These are phyloP conservation scores for Pangasius djambal DNA, from an alignment of 2,797 vertebrate genomes.

Conservation along the genomic window DNA sequence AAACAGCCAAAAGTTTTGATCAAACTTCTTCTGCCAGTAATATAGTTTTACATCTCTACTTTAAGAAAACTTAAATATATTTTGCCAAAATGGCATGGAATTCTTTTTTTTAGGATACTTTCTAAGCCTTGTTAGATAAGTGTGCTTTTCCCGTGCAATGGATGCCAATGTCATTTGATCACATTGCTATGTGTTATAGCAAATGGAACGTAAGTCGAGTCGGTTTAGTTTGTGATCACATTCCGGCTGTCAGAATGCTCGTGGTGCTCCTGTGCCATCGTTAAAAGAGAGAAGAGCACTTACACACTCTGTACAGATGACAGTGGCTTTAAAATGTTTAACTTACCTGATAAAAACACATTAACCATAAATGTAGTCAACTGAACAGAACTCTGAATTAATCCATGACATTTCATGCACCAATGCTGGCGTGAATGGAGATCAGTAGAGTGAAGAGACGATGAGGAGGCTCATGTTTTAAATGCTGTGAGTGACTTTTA, in stretches of 20 bases:
- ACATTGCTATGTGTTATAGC: not conserved
- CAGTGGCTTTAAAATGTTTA: not conserved
- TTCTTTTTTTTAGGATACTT: not conserved
- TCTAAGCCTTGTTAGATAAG: not conserved
- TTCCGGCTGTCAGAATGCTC: not conserved
- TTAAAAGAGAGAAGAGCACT: not conserved
- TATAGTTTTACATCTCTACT: not conserved
- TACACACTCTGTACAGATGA: not conserved
- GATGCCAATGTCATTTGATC: not conserved
- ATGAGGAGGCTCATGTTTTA: not conserved
- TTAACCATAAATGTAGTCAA: not conserved
- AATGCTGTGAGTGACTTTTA: not conserved
- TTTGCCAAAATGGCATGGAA: not conserved
- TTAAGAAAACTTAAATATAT: not conserved
- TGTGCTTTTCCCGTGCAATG: not conserved
- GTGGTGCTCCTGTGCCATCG: not conserved
- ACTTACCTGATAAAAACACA: constrained; percentile 10
- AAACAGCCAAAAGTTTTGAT: not conserved
- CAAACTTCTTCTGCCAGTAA: not conserved
- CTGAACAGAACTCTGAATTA: not conserved
- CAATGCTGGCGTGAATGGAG: not conserved
- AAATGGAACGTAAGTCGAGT: not conserved
- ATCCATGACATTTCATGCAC: not conserved
- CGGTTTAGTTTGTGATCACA: not conserved
- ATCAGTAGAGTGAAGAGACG: not conserved